These are phyloP conservation scores for Penaeus monodon DNA, from an alignment of 2,888 invertebrate genomes.

Conservation along the genomic window DNA sequence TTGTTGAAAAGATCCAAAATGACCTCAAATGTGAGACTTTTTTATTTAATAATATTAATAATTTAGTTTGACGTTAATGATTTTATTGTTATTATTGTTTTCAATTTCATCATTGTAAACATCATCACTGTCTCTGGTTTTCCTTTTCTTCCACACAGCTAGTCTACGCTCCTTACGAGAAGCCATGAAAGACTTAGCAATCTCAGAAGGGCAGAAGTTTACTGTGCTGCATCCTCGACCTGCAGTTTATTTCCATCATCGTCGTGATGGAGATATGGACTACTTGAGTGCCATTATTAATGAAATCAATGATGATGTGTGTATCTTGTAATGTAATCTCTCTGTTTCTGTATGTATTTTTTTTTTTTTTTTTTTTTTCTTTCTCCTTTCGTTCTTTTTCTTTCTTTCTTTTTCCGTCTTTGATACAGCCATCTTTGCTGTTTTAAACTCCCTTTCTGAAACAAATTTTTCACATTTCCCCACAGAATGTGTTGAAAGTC, in stretches of 20 bases:
- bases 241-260: conserved; percentile 66
- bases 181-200: conserved; percentile 65
- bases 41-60: background rate
- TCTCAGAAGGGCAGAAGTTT: conserved; percentile 57
- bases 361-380: background rate
- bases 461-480: background rate
- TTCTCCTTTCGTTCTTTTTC: background rate
- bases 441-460: too few species aligned
- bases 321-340: conserved; percentile 2
- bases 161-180: conserved; percentile 62
- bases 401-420: background rate
- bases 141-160: conserved; percentile 52
- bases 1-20: conserved; percentile 82
- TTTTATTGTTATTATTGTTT: background rate
- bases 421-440: background rate
- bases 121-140: background rate
- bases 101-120: background rate
- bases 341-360: background rate
- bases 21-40: conserved; percentile 73
- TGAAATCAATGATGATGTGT: conserved; percentile 73
- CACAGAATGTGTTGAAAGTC: conserved; percentile 76
- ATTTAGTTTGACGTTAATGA: background rate
- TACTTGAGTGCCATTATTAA: conserved; percentile 80
- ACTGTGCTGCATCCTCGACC: conserved; percentile 60
- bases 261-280: conserved; percentile 83